Percentiles rank a stretch among this genome's conserved stretches.
Evolutionary conservation across 2,113 vertebrate species (phyloP).

Genomic region (Gavialis gangeticus): DNA sequence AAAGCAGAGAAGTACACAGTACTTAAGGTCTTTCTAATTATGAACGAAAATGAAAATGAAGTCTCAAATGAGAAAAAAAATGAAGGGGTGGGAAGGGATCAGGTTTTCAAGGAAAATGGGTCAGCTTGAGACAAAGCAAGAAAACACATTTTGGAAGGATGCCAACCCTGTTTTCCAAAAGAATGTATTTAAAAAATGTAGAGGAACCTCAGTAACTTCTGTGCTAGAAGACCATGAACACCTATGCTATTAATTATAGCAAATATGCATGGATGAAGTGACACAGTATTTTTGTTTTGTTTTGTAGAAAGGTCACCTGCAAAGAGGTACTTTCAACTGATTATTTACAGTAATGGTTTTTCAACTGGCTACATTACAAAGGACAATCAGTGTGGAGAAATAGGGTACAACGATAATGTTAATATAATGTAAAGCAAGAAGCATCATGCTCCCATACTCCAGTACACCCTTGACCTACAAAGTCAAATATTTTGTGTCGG

Average conservation of each 20-base stretch:
- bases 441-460: neutral
- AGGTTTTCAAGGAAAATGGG: too few species aligned
- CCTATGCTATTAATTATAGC: neutral
- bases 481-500: neutral
- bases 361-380: neutral
- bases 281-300: neutral
- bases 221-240: neutral
- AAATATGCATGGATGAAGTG: neutral
- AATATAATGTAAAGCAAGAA: neutral
- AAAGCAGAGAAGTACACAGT: too few species aligned
- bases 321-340: neutral
- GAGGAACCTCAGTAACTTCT: neutral
- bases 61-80: too few species aligned
- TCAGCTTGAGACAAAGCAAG: too few species aligned
- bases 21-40: too few species aligned
- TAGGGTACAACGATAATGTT: neutral
- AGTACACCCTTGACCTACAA: fast-evolving
- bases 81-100: too few species aligned
- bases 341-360: neutral
- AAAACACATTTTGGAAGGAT: too few species aligned
- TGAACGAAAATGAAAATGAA: too few species aligned
- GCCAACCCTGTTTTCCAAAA: too few species aligned
- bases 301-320: too few species aligned
- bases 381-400: neutral
- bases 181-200: neutral